Percentiles rank a stretch among this genome's conserved stretches.
phyloP scores from a whole-genome alignment of 2,113 vertebrate species.

The Plotosus lineatus region DNA sequence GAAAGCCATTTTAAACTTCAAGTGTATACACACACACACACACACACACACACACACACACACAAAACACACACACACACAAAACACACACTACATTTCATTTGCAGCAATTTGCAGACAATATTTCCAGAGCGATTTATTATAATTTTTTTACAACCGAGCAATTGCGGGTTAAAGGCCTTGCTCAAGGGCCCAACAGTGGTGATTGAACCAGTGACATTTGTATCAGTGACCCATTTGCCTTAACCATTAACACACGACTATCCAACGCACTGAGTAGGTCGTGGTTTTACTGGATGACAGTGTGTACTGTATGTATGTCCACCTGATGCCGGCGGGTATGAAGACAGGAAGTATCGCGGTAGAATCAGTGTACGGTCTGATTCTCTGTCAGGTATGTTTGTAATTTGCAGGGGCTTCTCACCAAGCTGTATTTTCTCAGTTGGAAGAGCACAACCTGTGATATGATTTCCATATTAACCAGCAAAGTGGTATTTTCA shows the following conservation, averaged over 20 bases:
- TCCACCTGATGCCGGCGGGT: background rate
- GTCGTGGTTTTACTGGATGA: background rate
- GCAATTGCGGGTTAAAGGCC: no score
- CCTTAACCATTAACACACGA: no score
- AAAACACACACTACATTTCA: no score
- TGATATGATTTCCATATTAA: background rate
- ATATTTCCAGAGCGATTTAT: no score
- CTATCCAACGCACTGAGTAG: no score
- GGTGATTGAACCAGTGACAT: no score
- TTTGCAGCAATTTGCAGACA: no score
- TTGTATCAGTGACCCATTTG: no score
- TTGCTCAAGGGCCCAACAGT: no score
- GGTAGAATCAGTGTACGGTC: background rate
- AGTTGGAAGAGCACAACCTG: background rate
- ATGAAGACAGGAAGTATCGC: background rate
- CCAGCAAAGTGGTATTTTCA: background rate
- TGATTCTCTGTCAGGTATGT: background rate
- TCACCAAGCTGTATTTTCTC: background rate
- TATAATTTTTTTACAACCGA: no score
- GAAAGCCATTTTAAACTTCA: background rate
- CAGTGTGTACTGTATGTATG: background rate
- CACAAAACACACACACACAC: no score
- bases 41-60: no score
- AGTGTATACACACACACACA: background rate
- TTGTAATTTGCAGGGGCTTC: background rate